Conservation (phyloP, 2,113 vertebrate species). For the Boulengerochromis microlepis region DNA sequence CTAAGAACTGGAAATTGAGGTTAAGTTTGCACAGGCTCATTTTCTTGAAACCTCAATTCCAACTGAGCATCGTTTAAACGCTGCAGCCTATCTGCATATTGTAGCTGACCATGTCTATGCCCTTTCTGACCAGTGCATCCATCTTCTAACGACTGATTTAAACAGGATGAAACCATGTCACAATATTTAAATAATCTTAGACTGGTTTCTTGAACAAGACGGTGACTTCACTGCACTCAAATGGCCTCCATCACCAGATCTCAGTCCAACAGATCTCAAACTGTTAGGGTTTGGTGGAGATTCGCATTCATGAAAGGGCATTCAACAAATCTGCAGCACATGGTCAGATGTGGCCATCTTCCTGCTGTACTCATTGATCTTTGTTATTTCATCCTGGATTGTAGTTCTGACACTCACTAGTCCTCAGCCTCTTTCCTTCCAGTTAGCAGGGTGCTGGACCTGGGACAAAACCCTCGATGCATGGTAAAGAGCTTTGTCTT, state of each 20-base stretch:
- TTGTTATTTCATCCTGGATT: background rate
- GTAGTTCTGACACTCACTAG: background rate
- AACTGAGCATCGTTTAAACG: background rate
- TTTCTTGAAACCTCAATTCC: background rate
- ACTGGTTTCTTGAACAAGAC: background rate
- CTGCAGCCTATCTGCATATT: background rate
- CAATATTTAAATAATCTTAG: background rate
- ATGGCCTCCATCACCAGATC: background rate
- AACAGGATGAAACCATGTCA: background rate
- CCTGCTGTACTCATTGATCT: background rate
- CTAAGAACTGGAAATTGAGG: background rate
- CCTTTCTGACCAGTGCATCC: background rate
- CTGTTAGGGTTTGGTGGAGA: background rate
- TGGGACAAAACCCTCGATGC: fast-evolving
- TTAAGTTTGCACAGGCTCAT: fast-evolving
- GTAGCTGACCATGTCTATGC: fast-evolving
- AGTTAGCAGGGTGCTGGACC: background rate
- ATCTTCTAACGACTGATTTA: background rate
- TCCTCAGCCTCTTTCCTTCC: background rate
- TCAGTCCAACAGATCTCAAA: background rate
- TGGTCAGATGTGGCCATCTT: background rate
- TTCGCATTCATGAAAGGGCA: fast-evolving
- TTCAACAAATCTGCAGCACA: background rate
- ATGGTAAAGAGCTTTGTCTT: background rate
- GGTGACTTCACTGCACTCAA: background rate